Evolutionary conservation across 2,113 vertebrate genomes (phyloP).

Genomic region (Daboia siamensis): DNA sequence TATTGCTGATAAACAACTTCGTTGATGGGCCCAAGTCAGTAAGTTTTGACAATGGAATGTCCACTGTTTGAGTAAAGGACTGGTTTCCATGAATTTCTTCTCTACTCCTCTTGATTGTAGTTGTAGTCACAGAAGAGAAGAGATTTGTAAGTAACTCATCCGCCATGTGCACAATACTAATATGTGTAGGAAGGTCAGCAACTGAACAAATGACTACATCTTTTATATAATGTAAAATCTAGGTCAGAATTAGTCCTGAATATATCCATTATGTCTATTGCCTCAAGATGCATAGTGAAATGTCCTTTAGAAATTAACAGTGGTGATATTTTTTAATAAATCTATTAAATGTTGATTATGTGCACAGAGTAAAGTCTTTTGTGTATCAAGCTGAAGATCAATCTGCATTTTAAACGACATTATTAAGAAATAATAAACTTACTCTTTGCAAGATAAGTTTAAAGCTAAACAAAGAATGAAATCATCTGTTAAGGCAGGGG

Average conservation of each 20-base stretch:
- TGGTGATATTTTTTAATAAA: too few species aligned
- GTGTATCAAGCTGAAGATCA: too few species aligned
- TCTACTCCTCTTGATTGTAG: not conserved
- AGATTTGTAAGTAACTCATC: not conserved
- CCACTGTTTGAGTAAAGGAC: not conserved
- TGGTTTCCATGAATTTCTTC: not conserved
- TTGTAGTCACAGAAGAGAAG: not conserved
- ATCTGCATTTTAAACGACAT: not conserved
- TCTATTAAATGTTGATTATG: not conserved
- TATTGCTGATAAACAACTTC: slow-evolving; percentile 80
- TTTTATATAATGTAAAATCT: not conserved
- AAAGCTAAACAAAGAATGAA: not conserved
- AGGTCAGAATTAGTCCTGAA: not conserved
- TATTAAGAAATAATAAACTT: not conserved
- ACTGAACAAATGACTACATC: not conserved
- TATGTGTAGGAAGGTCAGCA: not conserved
- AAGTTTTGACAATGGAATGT: slow-evolving; percentile 39
- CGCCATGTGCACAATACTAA: not conserved
- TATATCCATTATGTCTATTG: not conserved
- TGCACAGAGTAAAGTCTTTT: not conserved
- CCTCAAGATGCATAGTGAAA: not conserved
- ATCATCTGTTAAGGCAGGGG: not conserved
- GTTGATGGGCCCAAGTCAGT: slow-evolving; percentile 70
- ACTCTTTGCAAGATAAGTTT: not conserved
- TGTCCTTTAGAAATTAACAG: not conserved